Conservation (phyloP, 2,888 invertebrate genomes). For the Conomelus anceps region DNA sequence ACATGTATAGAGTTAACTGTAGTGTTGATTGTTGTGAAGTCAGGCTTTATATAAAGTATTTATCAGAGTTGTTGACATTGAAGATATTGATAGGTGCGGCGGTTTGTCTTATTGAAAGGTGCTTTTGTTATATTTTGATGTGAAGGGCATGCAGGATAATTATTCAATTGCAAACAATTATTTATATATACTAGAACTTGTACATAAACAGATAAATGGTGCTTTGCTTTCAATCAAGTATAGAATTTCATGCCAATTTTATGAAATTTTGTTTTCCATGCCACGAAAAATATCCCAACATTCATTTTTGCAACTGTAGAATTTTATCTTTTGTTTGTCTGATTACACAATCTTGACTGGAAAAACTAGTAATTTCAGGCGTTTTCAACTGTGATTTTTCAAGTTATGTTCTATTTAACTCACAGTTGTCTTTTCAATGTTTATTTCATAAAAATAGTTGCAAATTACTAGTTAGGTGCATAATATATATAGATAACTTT, state of each 20-base stretch:
- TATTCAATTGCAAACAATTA: background rate
- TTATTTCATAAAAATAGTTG: background rate
- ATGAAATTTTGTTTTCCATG: background rate
- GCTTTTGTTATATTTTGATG: background rate
- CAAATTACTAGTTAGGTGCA: slow-evolving; percentile 22
- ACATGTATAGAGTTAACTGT: background rate
- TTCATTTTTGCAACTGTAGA: background rate
- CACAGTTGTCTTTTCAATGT: slow-evolving; percentile 16
- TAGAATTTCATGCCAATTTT: background rate
- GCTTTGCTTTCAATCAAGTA: background rate
- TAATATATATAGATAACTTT: slow-evolving; percentile 25
- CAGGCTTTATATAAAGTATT: background rate
- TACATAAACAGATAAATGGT: background rate
- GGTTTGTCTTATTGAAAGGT: background rate
- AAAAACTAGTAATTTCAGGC: too few species aligned
- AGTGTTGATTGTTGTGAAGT: background rate
- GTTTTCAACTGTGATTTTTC: too few species aligned
- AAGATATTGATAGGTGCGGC: background rate
- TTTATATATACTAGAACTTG: background rate
- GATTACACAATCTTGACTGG: too few species aligned
- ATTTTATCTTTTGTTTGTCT: too few species aligned
- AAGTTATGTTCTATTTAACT: slow-evolving; percentile 16
- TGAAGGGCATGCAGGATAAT: background rate
- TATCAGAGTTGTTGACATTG: background rate
- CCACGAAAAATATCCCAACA: background rate